Base-by-base conservation (phyloP, 2,888 invertebrate genomes). In the Synanthedon andrenaeformis region DNA sequence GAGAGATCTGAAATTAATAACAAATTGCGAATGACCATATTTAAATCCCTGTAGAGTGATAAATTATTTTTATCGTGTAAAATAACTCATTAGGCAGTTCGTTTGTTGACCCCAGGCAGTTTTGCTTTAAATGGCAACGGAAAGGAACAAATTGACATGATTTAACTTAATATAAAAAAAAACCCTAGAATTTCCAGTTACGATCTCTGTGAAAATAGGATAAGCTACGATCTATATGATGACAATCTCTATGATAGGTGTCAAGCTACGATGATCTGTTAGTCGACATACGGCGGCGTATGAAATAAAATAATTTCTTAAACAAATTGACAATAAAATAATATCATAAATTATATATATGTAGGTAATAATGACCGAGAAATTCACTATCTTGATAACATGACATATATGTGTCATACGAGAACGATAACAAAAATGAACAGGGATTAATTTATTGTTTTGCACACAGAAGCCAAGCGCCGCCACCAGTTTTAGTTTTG, bases 51-150 rank as follows among this genome's bases (percentile, higher is more conserved):
- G 3, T 35, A 23, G 35, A 4, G 45, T 45, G 14, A 45, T 45
- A 45, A 13, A 45, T 51, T 55, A 54, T 35, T 14, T 5, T 51
- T 41, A 51, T 41, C 41, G 35, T 35, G 51, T 51, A n/a, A 13
- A 51, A 13, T 35, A 35, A 13, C 17, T 14, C 28, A 50, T 23
- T n/a, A 51, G n/a, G 41, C 51, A 51, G 35, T 52, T 62, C 59
- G 73, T 74, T 56, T 76, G 64, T 73, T 82, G 79, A 82, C 79
- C 82, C 70, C 64, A 69, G 59, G 65, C 57, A 68, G 64, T 72
- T 45, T 35, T 13, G 14, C 3, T 45, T 13, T n/a, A 45, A 42
- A 42, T 42, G 42, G 42, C 42, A 42, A 5, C 6, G 13, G 13
- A 13, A 10, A 10, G 42, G 5, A 42, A 42, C n/a, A 42, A 45